Base-by-base conservation (phyloP, 2,888 invertebrate species). In the Poecilobothrus nobilitatus region DNA sequence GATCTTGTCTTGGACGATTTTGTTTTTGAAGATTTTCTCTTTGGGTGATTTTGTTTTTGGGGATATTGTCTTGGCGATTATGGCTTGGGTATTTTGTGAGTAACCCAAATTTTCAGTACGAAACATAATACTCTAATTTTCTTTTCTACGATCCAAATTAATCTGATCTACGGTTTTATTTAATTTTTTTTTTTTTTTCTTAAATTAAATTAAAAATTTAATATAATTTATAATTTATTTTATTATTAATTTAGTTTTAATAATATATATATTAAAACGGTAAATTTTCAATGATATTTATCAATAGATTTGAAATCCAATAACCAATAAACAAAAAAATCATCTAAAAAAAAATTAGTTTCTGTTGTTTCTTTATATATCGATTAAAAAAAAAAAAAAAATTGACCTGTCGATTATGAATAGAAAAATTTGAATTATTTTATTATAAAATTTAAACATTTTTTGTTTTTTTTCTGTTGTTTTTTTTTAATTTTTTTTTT, bases 181-280 rank as follows among this genome's bases (percentile, higher is more conserved):
- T 37, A 8, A 37, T 37, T 7, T 37, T 5, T 37, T 10, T 37
- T 10, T 37, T 7, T 4, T 37, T 37, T 37, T 5, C 12, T 37
- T 37, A 53, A 53, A 12, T 41, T 41, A 41, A 41, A 6, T 12
- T 41, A 12, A 41, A 12, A 41, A 41, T 8, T 53, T 53, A 12
- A 15, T n/a, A 18, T 53, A 53, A 53, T 53, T 53, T 53, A 53
- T 53, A 53, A 53, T 53, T 53, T 53, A 53, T 53, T 53, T 53
- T 53, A 53, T 53, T 53, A 37, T 37, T 37, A 37, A 37, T 37
- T 37, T 37, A 37, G 1, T 37, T 37, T 10, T 37, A 37, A 37
- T 37, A 10, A 37, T 37, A 37, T 37, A 37, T 37, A 37, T 37
- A 37, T 37, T 37, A 12, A 53, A 53, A 53, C 53, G 53, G 53